Evolutionary conservation across 2,797 vertebrate genomes (phyloP).

Genomic region (Typhlichthys subterraneus): DNA sequence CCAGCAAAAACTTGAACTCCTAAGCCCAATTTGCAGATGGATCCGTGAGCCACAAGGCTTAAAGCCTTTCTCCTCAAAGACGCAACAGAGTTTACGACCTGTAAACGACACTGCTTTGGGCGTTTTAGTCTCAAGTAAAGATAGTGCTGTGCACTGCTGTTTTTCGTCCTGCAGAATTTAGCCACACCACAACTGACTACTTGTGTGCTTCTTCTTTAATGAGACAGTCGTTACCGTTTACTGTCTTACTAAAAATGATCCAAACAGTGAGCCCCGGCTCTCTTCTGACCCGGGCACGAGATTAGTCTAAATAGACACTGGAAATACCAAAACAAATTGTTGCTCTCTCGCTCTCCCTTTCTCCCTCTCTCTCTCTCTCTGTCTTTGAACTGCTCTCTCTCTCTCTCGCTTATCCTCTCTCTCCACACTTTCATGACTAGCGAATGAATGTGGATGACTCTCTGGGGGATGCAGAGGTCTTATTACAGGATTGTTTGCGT

Average conservation of each 20-base stretch:
- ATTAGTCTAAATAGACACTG: slow-evolving; percentile 57
- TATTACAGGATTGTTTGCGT: slow-evolving; percentile 51
- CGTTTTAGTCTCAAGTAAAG: slow-evolving; percentile 37
- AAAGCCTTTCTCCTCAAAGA: slow-evolving; percentile 49
- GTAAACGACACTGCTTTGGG: slow-evolving; percentile 44
- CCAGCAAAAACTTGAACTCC: slow-evolving; percentile 43
- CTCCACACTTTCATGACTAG: slow-evolving; percentile 66
- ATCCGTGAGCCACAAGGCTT: slow-evolving; percentile 31
- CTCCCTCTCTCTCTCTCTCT: background rate
- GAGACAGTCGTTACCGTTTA: slow-evolving; percentile 28
- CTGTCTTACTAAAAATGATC: slow-evolving; percentile 38
- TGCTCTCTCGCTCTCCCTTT: slow-evolving; percentile 16
- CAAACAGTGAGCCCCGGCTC: slow-evolving; percentile 54
- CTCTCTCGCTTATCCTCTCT: slow-evolving; percentile 21
- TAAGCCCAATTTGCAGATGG: slow-evolving; percentile 45
- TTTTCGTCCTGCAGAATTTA: slow-evolving; percentile 41
- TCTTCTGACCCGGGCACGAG: slow-evolving; percentile 54
- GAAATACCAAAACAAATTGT: slow-evolving; percentile 59
- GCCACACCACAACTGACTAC: slow-evolving; percentile 56
- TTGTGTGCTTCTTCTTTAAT: slow-evolving; percentile 41
- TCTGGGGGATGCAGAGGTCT: slow-evolving; percentile 66
- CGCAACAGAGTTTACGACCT: slow-evolving; percentile 54
- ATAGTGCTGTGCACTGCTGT: slow-evolving; percentile 46
- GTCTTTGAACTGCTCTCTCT: background rate
- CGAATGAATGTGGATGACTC: slow-evolving; percentile 76